These are phyloP conservation scores for Augochlorella aurata DNA, from an alignment of 2,888 invertebrate genomes.

Conservation along the genomic window DNA sequence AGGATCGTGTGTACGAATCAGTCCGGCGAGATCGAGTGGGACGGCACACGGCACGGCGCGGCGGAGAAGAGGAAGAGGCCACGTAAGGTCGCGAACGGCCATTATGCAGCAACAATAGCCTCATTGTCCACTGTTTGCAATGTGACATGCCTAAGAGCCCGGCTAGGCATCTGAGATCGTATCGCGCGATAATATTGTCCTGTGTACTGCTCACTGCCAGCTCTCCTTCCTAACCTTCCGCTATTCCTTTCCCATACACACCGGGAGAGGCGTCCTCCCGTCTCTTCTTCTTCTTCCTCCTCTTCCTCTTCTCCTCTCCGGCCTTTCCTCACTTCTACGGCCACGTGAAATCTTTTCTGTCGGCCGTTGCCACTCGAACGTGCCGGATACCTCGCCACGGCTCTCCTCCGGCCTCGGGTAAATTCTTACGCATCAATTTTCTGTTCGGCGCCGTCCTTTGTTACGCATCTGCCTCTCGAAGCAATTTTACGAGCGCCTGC, in stretches of 20 bases:
- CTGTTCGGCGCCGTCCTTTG: no score
- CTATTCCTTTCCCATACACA: slow-evolving; percentile 57
- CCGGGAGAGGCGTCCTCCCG: slow-evolving; percentile 35
- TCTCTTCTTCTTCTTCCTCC: slow-evolving; percentile 31
- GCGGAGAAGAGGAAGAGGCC: slow-evolving; percentile 64
- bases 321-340: slow-evolving; percentile 40
- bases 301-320: slow-evolving; percentile 22
- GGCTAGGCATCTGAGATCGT: slow-evolving; percentile 75
- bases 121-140: slow-evolving; percentile 77
- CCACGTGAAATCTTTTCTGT: slow-evolving; percentile 49
- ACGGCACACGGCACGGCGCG: slow-evolving; percentile 18
- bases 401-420: no score
- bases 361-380: slow-evolving; percentile 38
- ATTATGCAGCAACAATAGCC: slow-evolving; percentile 79
- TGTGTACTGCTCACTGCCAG: slow-evolving; percentile 62
- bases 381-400: slow-evolving; percentile 41
- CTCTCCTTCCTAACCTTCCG: slow-evolving; percentile 64
- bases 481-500: no score
- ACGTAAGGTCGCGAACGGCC: slow-evolving; percentile 75
- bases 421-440: no score
- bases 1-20: slow-evolving; percentile 29
- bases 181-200: slow-evolving; percentile 78
- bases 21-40: slow-evolving; percentile 53
- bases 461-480: no score
- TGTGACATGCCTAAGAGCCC: slow-evolving; percentile 72